Base-by-base conservation (phyloP, 1,140 invertebrate species). In the Sweltsa coloradensis region DNA sequence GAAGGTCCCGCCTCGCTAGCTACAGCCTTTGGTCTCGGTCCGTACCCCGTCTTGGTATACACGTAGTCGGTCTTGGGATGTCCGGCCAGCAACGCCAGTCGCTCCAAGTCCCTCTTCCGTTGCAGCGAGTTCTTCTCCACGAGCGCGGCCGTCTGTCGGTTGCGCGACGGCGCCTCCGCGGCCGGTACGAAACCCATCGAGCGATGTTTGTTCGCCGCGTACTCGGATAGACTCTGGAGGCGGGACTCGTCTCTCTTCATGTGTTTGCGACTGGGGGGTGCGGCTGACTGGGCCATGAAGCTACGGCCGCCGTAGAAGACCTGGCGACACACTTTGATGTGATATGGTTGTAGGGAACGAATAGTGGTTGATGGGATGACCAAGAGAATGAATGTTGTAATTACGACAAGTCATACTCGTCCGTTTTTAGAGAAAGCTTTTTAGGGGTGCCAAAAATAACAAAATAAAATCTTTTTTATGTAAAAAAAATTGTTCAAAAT, bases 251-350 rank as follows among this genome's bases (percentile, higher is more conserved):
- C 78, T 57, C 66, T 72, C 2, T 68, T 63, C 53, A 69, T 63
- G 26, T 75, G 53, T 56, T 75, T 75, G 34, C 63, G 62, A 60
- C n/a, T n/a, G n/a, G n/a, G n/a, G n/a, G n/a, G n/a, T 67, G 76
- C 77, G 0, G 79, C 69, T 6, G 72, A 68, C 48, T 79, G 60
- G 45, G 74, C 60, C 11, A 66, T 63, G 53, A 76, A 83, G 24
- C 71, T 69, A 59, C 80, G 75, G 0, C 79, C 79, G 23, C 72
- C 79, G 65, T 81, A 81, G 53, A 82, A 80, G 0, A 81, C 57
- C 58, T 60, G 27, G 16, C 34, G 54, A 36, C 37, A 21, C n/a
- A 27, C 6, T 27, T 9, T 23, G 42, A 46, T 19, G 36, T 49
- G 29, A 47, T n/a, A n/a, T n/a, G n/a, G n/a, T n/a, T n/a, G n/a